Percentiles rank a stretch among this genome's conserved stretches.
Evolutionary conservation across 1,140 invertebrate genomes (phyloP).

Genomic region (Drosophila lowei): DNA sequence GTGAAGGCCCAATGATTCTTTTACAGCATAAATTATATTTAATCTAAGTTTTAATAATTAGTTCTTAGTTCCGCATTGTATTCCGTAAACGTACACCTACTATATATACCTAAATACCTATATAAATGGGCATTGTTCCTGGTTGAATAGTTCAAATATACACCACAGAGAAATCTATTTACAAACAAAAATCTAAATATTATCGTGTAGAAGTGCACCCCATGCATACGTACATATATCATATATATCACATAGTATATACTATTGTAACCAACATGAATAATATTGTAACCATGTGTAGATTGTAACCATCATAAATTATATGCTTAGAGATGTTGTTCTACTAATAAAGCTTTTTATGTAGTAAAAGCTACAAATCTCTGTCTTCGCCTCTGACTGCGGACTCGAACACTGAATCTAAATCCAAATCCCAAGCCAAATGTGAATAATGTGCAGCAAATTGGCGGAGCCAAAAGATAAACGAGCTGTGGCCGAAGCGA

Average conservation of each 20-base stretch:
- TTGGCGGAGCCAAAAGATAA: slow-evolving; percentile 68
- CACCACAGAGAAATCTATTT: slow-evolving; percentile 56
- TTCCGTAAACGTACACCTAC: background rate
- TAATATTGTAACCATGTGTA: slow-evolving; percentile 21
- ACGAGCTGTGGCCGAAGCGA: slow-evolving; percentile 61
- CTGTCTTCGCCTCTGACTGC: slow-evolving; percentile 21
- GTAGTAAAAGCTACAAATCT: slow-evolving; percentile 53
- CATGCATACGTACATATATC: slow-evolving; percentile 1
- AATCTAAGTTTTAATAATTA: too few species aligned
- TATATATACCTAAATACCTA: slow-evolving; percentile 1
- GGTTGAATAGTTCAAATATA: slow-evolving; percentile 78
- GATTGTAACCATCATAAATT: slow-evolving; percentile 35
- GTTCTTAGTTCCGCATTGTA: background rate
- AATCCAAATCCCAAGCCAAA: slow-evolving; percentile 30
- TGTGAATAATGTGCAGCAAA: slow-evolving; percentile 68
- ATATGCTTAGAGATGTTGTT: slow-evolving; percentile 16
- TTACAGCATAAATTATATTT: too few species aligned
- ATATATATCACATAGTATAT: background rate
- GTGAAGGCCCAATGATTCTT: too few species aligned
- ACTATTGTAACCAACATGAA: background rate
- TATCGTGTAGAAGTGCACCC: slow-evolving; percentile 15
- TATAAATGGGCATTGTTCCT: slow-evolving; percentile 69
- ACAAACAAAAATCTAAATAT: slow-evolving; percentile 17
- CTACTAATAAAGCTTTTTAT: slow-evolving; percentile 69
- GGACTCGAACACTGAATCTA: background rate